A percentile compares a stretch with the other conserved stretches of the same genome.
Conservation (phyloP, 1,140 invertebrate genomes). For the Drosophila pruinosa region DNA sequence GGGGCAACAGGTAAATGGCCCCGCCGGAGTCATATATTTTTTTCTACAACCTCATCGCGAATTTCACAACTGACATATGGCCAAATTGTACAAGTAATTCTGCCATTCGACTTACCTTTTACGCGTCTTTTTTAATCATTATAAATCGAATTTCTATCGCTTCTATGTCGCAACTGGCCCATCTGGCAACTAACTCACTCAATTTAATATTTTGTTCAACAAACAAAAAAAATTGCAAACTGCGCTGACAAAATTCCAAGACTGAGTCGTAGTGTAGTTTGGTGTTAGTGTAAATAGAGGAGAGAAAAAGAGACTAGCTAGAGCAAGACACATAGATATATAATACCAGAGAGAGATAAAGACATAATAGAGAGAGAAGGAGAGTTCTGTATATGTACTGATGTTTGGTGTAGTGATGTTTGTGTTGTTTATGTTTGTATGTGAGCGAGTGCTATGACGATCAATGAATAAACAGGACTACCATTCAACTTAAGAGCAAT, state of each 20-base stretch:
- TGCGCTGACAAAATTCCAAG: constrained; percentile 67
- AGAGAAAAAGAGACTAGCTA: constrained; percentile 3
- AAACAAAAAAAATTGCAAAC: constrained; percentile 20
- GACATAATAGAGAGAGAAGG: constrained; percentile 9
- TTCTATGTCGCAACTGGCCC: constrained; percentile 60
- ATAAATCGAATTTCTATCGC: constrained; percentile 68
- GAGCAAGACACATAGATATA: background rate
- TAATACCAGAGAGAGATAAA: constrained; percentile 23
- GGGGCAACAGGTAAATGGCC: constrained; percentile 17
- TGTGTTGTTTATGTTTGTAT: constrained; percentile 30
- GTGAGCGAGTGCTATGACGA: constrained; percentile 28
- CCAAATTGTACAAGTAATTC: constrained; percentile 52
- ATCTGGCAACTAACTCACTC: constrained; percentile 43
- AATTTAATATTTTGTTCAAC: background rate
- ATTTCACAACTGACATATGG: constrained; percentile 44
- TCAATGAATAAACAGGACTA: constrained; percentile 29
- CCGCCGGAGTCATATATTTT: constrained; percentile 16
- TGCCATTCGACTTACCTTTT: constrained; percentile 63
- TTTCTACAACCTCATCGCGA: constrained; percentile 20
- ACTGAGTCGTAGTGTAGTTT: constrained; percentile 63
- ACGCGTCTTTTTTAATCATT: constrained; percentile 44
- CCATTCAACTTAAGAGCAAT: constrained; percentile 5
- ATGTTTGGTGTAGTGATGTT: constrained; percentile 28
- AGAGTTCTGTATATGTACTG: background rate
- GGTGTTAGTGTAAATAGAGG: constrained; percentile 59